These are phyloP conservation scores for Oophaga sylvatica DNA, from an alignment of 2,797 vertebrate species.

Conservation along the genomic window DNA sequence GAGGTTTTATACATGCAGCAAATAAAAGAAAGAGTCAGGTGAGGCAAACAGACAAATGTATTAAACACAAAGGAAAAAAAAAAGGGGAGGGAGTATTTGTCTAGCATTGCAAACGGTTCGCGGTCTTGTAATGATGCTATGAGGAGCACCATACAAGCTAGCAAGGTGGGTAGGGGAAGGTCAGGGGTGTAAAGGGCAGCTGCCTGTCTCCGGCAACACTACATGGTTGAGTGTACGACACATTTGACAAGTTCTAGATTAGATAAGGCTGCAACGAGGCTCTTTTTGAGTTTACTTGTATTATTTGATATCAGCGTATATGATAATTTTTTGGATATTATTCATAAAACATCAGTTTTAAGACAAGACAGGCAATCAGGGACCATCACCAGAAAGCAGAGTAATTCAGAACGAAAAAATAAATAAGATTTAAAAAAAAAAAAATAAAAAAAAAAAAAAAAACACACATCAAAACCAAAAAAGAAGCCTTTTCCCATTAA, in stretches of 20 bases:
- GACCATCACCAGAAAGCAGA: conserved; percentile 92
- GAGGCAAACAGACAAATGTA: conserved; percentile 69
- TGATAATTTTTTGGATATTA: conserved; percentile 75
- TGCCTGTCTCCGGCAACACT: conserved; percentile 71
- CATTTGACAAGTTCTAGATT: conserved; percentile 79
- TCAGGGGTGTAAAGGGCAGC: conserved; percentile 61
- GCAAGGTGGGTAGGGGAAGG: conserved; percentile 63
- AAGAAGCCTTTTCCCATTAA: conserved; percentile 71
- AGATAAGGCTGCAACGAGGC: conserved; percentile 99
- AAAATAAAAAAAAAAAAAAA: conserved; percentile 65
- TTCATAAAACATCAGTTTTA: conserved; percentile 77
- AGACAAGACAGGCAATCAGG: conserved; percentile 99
- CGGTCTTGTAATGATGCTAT: conserved; percentile 68
- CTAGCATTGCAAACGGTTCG: conserved; percentile 69
- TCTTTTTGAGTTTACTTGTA: conserved; percentile 77
- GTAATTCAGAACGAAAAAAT: conserved; percentile 68
- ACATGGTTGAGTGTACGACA: conserved; percentile 71
- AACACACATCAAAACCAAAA: conserved; percentile 63
- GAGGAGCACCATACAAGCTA: conserved; percentile 69
- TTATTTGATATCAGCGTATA: conserved; percentile 57
- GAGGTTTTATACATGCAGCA: conserved; percentile 71
- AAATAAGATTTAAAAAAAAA: conserved; percentile 16
- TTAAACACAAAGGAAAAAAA: conserved; percentile 69
- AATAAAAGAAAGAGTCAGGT: conserved; percentile 66
- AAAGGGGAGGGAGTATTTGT: conserved; percentile 58